These are phyloP conservation scores for Leuctra nigra DNA, from an alignment of 2,888 invertebrate species.

Conservation along the genomic window DNA sequence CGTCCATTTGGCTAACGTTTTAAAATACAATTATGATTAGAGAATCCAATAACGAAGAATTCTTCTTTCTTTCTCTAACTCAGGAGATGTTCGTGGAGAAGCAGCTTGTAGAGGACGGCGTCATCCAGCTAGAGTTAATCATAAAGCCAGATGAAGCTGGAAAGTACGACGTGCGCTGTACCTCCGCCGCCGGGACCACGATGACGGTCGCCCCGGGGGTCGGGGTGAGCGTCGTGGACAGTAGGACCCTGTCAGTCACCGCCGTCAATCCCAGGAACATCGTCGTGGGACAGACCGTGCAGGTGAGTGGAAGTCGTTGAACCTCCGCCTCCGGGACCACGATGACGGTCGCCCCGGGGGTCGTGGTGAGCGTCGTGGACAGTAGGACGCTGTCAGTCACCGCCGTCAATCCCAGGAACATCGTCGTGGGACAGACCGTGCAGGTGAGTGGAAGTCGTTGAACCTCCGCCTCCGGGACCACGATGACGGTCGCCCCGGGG, in stretches of 20 bases:
- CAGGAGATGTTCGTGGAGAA: constrained; percentile 15
- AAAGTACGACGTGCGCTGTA: constrained; percentile 10
- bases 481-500: constrained; percentile 1
- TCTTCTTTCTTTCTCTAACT: no score
- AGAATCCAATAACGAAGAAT: no score
- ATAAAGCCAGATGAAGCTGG: neutral
- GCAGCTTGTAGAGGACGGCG: constrained; percentile 20
- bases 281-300: constrained; percentile 11
- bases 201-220: constrained; percentile 4
- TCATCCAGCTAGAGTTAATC: constrained; percentile 22
- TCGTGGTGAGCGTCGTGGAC: constrained; percentile 20
- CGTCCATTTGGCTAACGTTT: neutral
- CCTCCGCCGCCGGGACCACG: neutral
- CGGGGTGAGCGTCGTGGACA: constrained; percentile 20
- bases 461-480: neutral
- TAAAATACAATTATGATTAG: neutral
- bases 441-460: constrained; percentile 21
- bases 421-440: constrained; percentile 12
- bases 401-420: neutral
- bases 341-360: constrained; percentile 3
- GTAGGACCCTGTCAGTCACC: constrained; percentile 15
- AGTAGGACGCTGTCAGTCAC: constrained; percentile 18
- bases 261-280: neutral
- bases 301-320: constrained; percentile 21
- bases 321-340: neutral